These are phyloP conservation scores for Cryptops parisi DNA, from an alignment of 2,888 invertebrate genomes.

Conservation along the genomic window DNA sequence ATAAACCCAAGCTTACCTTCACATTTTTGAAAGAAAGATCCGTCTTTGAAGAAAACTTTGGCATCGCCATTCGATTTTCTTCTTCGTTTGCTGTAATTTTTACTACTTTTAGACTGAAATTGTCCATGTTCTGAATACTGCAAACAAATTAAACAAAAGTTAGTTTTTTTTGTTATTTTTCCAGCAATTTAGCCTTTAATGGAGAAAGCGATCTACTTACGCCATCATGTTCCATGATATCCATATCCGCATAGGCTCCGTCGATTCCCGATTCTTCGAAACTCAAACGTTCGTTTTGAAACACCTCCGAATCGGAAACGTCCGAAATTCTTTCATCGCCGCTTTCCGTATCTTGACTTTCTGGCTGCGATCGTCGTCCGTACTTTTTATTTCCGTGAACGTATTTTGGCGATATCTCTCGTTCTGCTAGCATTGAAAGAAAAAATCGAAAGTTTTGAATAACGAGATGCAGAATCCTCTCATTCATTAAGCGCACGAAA, in stretches of 20 bases:
- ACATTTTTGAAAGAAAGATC: too few species aligned
- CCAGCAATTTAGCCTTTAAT: neutral
- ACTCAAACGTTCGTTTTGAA: neutral
- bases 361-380: conserved; percentile 21
- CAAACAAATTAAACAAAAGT: too few species aligned
- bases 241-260: neutral
- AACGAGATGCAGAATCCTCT: too few species aligned
- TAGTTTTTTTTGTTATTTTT: too few species aligned
- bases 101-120: too few species aligned
- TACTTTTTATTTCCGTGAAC: conserved; percentile 22
- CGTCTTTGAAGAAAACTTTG: too few species aligned
- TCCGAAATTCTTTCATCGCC: conserved; percentile 11
- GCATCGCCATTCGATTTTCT: too few species aligned
- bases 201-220: neutral
- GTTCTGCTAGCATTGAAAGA: conserved; percentile 17
- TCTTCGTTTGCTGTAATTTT: too few species aligned
- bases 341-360: conserved; percentile 10
- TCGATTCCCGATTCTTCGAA: neutral
- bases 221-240: conserved; percentile 3
- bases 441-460: conserved; percentile 1
- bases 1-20: too few species aligned
- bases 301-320: conserved; percentile 16
- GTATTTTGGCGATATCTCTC: conserved; percentile 22
- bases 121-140: too few species aligned
- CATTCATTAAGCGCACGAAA: neutral